Base-by-base conservation (phyloP, 2,888 invertebrate genomes). In the Orchestes rusci region DNA sequence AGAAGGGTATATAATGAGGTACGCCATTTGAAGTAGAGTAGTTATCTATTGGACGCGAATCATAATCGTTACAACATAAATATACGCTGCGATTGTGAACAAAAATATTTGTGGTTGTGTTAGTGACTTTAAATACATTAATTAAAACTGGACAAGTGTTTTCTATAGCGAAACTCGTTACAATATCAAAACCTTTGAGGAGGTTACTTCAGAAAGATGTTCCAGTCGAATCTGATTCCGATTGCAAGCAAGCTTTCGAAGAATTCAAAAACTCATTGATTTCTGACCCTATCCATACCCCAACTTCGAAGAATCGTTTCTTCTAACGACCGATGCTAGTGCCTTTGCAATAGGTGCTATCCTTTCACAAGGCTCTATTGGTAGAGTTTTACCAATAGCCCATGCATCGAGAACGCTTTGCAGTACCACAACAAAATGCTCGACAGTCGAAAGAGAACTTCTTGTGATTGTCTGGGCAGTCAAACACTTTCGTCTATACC, bases 401-500 rank as follows among this genome's bases (percentile, higher is more conserved):
- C 43, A n/a, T 16, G 39, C 38, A 1, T 47, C 43, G 2, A 20
- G 39, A 16, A 47, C 18, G 1, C 16, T 48, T 16, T 39, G 32
- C 28, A 19, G 8, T 16, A 29, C 48, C 4, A 39, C 39, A 39
- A 43, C 23, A 1, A 48, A 40, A 29, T 40, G 44, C 18, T 35
- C 35, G 1, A 39, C 40, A 1, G 39, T 30, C 16, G 39, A 39
- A 18, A 56, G 55, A 29, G 65, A 68, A 56, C 44, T 65, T 2
- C 37, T 67, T 34, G 61, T 63, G 0, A 62, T 68, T 5, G 54
- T 67, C 4, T 65, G 60, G 59, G 53, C 51, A 3, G 45, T 51
- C 1, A 58, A 63, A 50, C 54, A 63, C 41, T 67, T 64, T 47
- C n/a, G 63, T 28, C 61, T 64, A 2, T 67, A 66, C 36, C 35